phyloP scores from a whole-genome alignment of 2,888 invertebrate genomes.

The Dione juno region DNA sequence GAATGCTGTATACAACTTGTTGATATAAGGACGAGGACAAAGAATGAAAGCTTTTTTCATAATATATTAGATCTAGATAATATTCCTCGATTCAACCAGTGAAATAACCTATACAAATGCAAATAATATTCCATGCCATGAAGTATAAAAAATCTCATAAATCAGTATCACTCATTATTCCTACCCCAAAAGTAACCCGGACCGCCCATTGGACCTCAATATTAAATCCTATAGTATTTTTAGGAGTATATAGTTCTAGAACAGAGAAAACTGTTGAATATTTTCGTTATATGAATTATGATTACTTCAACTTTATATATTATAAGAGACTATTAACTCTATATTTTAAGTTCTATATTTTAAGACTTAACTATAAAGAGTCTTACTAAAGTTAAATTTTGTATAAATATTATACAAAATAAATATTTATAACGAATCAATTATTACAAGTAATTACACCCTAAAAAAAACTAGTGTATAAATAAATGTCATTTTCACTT shows the following conservation, averaged over 20 bases:
- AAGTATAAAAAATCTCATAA: constrained; percentile 30
- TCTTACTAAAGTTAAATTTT: too few species aligned
- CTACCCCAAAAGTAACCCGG: constrained; percentile 21
- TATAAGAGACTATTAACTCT: too few species aligned
- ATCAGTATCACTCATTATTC: constrained; percentile 35
- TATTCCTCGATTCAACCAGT: not conserved
- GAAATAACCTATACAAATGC: constrained; percentile 21
- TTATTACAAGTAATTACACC: too few species aligned
- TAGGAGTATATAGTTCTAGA: not conserved
- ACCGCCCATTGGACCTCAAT: constrained; percentile 26
- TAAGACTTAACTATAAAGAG: too few species aligned
- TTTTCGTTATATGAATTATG: not conserved
- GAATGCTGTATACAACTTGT: not conserved
- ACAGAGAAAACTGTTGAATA: not conserved
- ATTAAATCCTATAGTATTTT: constrained; percentile 22
- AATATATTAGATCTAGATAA: not conserved
- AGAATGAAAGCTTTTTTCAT: not conserved
- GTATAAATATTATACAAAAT: too few species aligned
- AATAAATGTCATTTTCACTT: too few species aligned
- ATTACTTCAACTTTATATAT: too few species aligned
- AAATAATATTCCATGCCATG: constrained; percentile 12
- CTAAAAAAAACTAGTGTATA: too few species aligned
- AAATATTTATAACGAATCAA: too few species aligned
- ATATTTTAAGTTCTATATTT: too few species aligned
- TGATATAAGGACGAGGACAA: not conserved